Percentiles rank a stretch among this genome's conserved stretches.
Evolutionary conservation across 2,113 vertebrate genomes (phyloP).

Genomic region (Eretmochelys imbricata): DNA sequence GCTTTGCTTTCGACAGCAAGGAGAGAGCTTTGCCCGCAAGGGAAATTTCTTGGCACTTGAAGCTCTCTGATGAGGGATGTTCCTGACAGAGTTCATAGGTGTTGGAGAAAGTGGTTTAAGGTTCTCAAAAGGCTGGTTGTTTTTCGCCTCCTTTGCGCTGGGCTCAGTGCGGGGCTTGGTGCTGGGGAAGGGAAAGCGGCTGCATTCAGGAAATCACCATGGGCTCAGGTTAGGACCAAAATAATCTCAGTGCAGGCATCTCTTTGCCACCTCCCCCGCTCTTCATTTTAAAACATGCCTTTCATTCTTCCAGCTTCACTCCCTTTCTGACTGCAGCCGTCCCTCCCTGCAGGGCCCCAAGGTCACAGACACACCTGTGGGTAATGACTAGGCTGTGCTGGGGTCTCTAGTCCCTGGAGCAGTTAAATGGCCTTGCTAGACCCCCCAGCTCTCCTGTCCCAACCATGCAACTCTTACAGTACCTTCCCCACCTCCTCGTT

Average conservation of each 20-base stretch:
- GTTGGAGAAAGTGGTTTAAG: slow-evolving; percentile 62
- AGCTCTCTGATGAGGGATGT: slow-evolving; percentile 52
- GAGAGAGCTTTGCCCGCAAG: slow-evolving; percentile 60
- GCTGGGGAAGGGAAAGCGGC: neutral
- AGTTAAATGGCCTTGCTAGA: neutral
- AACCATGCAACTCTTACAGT: neutral
- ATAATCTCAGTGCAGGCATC: neutral
- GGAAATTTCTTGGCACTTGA: slow-evolving; percentile 31
- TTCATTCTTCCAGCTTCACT: slow-evolving; percentile 60
- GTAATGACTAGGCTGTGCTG: neutral
- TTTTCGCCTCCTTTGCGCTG: neutral
- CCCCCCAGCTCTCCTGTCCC: neutral
- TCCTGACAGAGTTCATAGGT: slow-evolving; percentile 68
- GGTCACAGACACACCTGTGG: slow-evolving; percentile 27
- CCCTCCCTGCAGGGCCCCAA: slow-evolving; percentile 9
- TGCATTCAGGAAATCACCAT: neutral
- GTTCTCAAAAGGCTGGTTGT: slow-evolving; percentile 62
- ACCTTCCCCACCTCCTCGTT: neutral
- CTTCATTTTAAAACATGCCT: neutral
- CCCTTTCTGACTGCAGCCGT: slow-evolving; percentile 26
- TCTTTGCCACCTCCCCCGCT: neutral
- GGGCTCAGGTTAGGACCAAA: fast-evolving
- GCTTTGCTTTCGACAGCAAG: slow-evolving; percentile 52
- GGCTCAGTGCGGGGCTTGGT: neutral
- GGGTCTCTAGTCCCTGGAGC: neutral